phyloP scores from a whole-genome alignment of 2,888 invertebrate species.

The Dasypogon diadema region DNA sequence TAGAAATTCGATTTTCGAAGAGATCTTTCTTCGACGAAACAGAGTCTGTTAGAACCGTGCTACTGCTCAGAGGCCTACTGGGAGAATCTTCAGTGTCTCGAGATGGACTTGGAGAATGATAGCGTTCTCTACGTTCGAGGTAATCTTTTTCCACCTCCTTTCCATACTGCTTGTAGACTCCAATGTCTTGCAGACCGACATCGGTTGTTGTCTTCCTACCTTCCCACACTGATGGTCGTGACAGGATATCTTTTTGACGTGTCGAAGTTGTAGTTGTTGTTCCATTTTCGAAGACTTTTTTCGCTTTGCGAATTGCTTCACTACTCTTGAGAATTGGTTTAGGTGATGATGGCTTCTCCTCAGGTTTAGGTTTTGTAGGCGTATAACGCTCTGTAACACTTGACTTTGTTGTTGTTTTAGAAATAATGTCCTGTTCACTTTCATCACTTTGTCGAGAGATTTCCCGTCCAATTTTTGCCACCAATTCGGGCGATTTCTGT shows the following conservation, averaged over 20 bases:
- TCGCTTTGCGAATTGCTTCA: conserved; percentile 78
- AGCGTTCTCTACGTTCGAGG: not conserved
- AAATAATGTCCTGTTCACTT: conserved; percentile 51
- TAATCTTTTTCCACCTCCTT: not conserved
- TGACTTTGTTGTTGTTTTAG: conserved; percentile 53
- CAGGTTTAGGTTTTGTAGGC: conserved; percentile 49
- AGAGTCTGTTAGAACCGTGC: conserved; percentile 61
- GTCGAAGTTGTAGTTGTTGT: conserved; percentile 59
- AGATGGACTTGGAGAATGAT: not conserved
- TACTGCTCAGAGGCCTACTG: not conserved
- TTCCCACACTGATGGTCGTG: conserved; percentile 70
- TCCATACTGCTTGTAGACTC: conserved; percentile 64
- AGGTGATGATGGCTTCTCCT: conserved; percentile 40
- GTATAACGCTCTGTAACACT: conserved; percentile 35
- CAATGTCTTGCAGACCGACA: conserved; percentile 70
- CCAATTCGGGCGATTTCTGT: conserved; percentile 69
- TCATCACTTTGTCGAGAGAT: conserved; percentile 61
- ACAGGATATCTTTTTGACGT: conserved; percentile 70
- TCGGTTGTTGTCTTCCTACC: conserved; percentile 60
- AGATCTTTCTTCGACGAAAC: conserved; percentile 60
- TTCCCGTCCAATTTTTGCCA: conserved; percentile 68
- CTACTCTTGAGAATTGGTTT: conserved; percentile 70
- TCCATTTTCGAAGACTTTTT: conserved; percentile 75
- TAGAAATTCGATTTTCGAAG: conserved; percentile 60
- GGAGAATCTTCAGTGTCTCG: not conserved